Base-by-base conservation (phyloP, 2,888 invertebrate genomes). In the Sphecodes monilicornis region DNA sequence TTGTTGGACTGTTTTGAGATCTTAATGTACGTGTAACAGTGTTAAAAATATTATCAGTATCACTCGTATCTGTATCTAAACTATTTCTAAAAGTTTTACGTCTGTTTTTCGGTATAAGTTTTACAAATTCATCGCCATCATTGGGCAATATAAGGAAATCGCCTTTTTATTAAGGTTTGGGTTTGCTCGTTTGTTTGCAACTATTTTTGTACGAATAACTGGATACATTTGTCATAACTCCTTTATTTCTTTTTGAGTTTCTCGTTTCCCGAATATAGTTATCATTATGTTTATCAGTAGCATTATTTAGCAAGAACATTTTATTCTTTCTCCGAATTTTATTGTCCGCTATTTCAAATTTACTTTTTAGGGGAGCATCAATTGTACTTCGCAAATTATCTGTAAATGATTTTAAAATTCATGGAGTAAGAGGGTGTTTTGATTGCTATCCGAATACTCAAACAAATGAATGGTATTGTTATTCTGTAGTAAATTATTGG, bases 341-440 rank as follows among this genome's bases (percentile, higher is more conserved):
- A 11, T 22, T 36, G 10, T 8, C 10, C 18, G 0, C 11, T 22
- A 11, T 66, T 36, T 3, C 4, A 18, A 66, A 32, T 18, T 36
- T 66, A 22, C 6, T 22, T 18, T 22, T 10, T 66, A 36, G 32
- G 10, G 8, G 0, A 0, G 22, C 36, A 66, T 22, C 22, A 36
- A 3, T 66, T 22, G 22, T 10, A 22, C 22, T 32, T 32, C 6
- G 8, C 32, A 36, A 36, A 66, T 36, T 66, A 22, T 22, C 3
- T 64, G 18, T 26, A 6, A 16, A 26, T 29, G 1, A 29, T 26
- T 60, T 16, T 74, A 74, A 83, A 90, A 89, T 57, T 88, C 26
- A 36, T 36, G 88, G 29, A 92, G 86, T 2, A 91, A 68, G 69
- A 91, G 82, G 4, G 91, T 91, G 54, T 88, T 91, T 13, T 79